These are phyloP conservation scores for Leptosomus discolor DNA, from an alignment of 2,113 vertebrate genomes.

Conservation along the genomic window DNA sequence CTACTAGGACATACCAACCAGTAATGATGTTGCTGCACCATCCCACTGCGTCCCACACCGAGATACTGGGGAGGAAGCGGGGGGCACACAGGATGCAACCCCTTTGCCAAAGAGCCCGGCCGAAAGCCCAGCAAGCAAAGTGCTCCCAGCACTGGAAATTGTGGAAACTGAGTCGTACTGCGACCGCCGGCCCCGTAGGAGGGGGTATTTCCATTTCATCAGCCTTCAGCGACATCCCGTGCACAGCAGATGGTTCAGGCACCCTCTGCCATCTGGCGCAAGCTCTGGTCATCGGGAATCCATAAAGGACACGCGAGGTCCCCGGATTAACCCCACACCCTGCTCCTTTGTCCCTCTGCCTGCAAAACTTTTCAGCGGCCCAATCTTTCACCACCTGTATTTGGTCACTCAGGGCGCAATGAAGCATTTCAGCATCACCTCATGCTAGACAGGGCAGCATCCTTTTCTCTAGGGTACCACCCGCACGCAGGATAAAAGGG, in stretches of 20 bases:
- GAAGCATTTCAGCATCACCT: not conserved
- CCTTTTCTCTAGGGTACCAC: not conserved
- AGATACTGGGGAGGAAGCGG: not conserved
- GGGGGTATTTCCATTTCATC: not conserved
- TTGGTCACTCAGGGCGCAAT: accelerated
- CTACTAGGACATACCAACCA: not conserved
- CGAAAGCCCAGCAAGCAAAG: not conserved
- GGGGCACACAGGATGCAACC: not conserved
- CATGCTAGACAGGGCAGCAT: accelerated
- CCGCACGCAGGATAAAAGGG: accelerated
- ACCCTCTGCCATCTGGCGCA: not conserved
- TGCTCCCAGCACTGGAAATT: not conserved
- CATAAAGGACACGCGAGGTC: accelerated
- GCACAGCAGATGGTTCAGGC: not conserved
- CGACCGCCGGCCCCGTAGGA: accelerated
- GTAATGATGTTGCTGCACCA: not conserved
- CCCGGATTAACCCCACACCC: not conserved
- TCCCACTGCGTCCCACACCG: accelerated
- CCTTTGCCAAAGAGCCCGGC: not conserved
- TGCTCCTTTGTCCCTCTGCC: not conserved
- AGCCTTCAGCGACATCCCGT: accelerated
- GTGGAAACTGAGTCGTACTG: not conserved
- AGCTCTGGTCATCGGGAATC: not conserved
- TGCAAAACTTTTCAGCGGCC: not conserved
- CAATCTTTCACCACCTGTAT: not conserved